Evolutionary conservation across 2,888 invertebrate genomes (phyloP).

Genomic region (Tanaodytes sp.): DNA sequence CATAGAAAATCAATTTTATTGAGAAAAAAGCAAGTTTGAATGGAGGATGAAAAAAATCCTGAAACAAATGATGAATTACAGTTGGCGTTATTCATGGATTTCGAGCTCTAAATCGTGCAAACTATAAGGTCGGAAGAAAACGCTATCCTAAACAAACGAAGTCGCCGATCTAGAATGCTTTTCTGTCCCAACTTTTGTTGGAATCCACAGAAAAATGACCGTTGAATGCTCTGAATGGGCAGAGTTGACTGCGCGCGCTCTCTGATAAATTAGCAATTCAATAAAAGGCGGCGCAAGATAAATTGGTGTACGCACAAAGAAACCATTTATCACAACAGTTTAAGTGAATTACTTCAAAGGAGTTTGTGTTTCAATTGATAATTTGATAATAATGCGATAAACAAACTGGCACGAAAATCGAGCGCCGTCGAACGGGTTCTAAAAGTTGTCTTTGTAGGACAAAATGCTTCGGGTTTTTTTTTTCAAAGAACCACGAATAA

Average conservation of each 20-base stretch:
- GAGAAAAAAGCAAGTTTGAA: too few species aligned
- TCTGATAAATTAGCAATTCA: conserved; percentile 45
- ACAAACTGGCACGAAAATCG: conserved; percentile 19
- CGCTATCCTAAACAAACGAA: conserved; percentile 14
- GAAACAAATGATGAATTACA: too few species aligned
- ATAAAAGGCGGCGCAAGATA: conserved; percentile 42
- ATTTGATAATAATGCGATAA: conserved; percentile 48
- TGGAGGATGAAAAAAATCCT: too few species aligned
- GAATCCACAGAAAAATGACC: conserved; percentile 21
- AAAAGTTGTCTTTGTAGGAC: conserved; percentile 28
- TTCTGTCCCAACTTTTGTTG: conserved; percentile 18
- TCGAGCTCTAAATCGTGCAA: too few species aligned
- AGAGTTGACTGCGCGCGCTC: conserved; percentile 11
- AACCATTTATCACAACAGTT: conserved; percentile 45
- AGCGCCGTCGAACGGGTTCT: conserved; percentile 30
- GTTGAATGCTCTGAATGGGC: conserved; percentile 20
- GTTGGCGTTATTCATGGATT: too few species aligned
- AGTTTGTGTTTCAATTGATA: conserved; percentile 49
- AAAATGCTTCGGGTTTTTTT: too few species aligned
- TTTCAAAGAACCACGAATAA: too few species aligned
- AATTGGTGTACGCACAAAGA: conserved; percentile 43
- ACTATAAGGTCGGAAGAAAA: neutral
- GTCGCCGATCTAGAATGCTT: neutral
- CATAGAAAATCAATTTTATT: too few species aligned
- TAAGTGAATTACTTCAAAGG: conserved; percentile 42